Evolutionary conservation across 1,140 invertebrate genomes (phyloP).

Genomic region (Musca domestica): DNA sequence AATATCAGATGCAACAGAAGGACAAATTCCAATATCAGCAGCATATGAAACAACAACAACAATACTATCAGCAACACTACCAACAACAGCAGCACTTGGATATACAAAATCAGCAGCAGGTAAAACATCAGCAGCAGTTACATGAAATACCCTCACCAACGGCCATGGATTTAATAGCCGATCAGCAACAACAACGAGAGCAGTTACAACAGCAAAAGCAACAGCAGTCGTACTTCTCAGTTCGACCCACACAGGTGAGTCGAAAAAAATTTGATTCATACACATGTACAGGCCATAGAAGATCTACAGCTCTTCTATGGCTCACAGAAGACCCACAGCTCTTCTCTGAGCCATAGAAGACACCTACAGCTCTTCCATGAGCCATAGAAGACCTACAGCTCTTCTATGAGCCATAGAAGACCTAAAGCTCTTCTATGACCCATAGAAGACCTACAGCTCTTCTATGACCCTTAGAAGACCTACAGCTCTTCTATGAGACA

Average conservation of each 20-base stretch:
- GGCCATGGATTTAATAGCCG: neutral
- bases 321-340: too few species aligned
- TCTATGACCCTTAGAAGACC: too few species aligned
- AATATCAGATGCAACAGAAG: neutral
- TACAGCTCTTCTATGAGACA: too few species aligned
- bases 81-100: neutral
- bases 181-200: neutral
- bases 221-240: neutral
- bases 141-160: neutral
- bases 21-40: slow-evolving; percentile 2
- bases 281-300: too few species aligned
- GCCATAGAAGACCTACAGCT: too few species aligned
- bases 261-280: neutral
- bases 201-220: neutral
- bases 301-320: too few species aligned
- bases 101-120: neutral
- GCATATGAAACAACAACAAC: slow-evolving; percentile 9
- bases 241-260: slow-evolving; percentile 6
- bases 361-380: too few species aligned
- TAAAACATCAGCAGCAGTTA: neutral
- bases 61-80: slow-evolving; percentile 4
- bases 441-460: too few species aligned
- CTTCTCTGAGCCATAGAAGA: too few species aligned
- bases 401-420: too few species aligned
- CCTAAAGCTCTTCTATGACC: too few species aligned